Evolutionary conservation across 2,797 vertebrate genomes (phyloP), one percentile per base, ranked within the genome.

Genomic region (Phrynocephalus guinanensis): DNA sequence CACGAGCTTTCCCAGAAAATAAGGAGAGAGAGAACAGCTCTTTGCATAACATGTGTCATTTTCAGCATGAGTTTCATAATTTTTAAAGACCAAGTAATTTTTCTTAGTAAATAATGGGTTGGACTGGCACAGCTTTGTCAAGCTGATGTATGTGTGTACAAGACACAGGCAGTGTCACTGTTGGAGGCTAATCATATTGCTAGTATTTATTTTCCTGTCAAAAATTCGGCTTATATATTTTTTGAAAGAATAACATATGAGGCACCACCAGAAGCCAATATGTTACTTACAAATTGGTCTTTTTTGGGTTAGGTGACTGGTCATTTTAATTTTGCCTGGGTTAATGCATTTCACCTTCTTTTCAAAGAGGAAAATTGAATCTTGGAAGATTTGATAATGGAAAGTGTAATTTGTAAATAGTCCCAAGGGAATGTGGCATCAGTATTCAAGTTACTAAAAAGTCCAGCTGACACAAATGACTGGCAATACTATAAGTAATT

Each of bases 191-290:
- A 87, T 86, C n/a, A 5, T 50, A 50, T 87, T 89, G 71, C 30
- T 89, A 28, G 52, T 82, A 76, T 44, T 84, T 7, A 60, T 90
- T 90, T 91, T 91, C 76, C 83, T 90, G 71, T 15, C 3, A 24
- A 71, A 50, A 26, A 67, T 9, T 60, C 63, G 33, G 52, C 2
- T 0, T 56, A 13, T 75, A n/a, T 66, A n/a, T 82, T 80, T 70
- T 50, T 68, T 33, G 86, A 75, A 67, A 15, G 28, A 83, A 38
- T 28, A 38, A 66, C 50, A 78, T 28, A 22, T 30, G 30, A 90
- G 83, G 50, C 1, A 70, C 44, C 86, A 3, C 0, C 11, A 56
- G 79, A 11, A 82, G 33, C 30, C n/a, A 70, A 83, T 60, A 22
- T 24, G 63, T 26, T 91, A 80, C 30, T 2, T 1, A 0, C 8